These are phyloP conservation scores for Carapus acus DNA, from an alignment of 2,797 vertebrate genomes.

Conservation along the genomic window DNA sequence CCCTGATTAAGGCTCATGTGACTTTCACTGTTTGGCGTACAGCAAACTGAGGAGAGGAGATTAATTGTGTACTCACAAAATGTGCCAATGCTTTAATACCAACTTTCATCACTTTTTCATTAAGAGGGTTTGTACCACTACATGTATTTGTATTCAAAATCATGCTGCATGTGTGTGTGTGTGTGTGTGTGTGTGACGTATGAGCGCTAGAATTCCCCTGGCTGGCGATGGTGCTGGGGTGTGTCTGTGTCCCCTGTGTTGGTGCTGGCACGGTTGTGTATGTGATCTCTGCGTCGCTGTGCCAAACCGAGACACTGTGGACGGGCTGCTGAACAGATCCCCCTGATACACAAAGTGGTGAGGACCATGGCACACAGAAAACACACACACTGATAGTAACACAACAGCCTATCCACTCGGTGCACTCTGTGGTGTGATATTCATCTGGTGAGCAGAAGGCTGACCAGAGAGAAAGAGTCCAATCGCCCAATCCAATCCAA, in stretches of 20 bases:
- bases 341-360: slow-evolving; percentile 41
- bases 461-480: no score
- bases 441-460: no score
- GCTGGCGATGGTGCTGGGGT: slow-evolving; percentile 25
- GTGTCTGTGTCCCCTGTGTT: slow-evolving; percentile 27
- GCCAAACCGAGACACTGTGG: slow-evolving; percentile 53
- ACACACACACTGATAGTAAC: no score
- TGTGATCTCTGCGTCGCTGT: slow-evolving; percentile 50
- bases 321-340: slow-evolving; percentile 43
- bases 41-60: slow-evolving; percentile 3
- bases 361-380: no score
- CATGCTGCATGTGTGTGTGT: not conserved
- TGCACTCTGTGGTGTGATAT: no score
- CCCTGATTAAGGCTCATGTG: not conserved
- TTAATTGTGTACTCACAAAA: no score
- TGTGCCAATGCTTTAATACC: no score
- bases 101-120: no score
- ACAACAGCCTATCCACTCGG: no score
- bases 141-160: slow-evolving; percentile 3
- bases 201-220: slow-evolving; percentile 30
- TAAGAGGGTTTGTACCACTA: not conserved
- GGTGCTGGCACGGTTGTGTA: slow-evolving; percentile 35
- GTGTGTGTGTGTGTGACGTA: slow-evolving; percentile 20
- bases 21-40: slow-evolving; percentile 3
- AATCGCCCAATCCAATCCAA: no score